Base-by-base conservation (phyloP, 1,140 invertebrate species). In the Globodera rostochiensis region DNA sequence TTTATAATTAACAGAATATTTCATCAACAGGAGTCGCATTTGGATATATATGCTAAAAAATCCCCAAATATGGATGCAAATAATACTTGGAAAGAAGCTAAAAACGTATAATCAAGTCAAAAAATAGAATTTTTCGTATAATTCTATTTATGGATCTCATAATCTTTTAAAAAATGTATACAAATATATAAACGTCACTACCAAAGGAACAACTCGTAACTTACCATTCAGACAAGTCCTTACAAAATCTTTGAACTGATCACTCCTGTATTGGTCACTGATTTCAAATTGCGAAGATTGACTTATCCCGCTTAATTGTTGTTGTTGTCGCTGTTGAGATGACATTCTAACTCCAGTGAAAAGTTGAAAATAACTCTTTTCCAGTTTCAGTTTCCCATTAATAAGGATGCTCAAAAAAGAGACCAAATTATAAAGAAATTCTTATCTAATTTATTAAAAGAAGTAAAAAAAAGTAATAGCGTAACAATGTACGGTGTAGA, bases 221-320 rank as follows among this genome's bases (percentile, higher is more conserved):
- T 19, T 15, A 79, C 77, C 77, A n/a, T 19, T 67, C 15, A 79
- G 77, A 71, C 77, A 79, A 49, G 11, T 4, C 49, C 21, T 36
- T 8, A 74, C 21, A 11, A 21, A 57, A 15, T 69, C 50, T 15
- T 47, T 71, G 67, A 79, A 79, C 13, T 74, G 46, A 3, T 79
- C 77, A 71, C 4, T 79, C 19, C n/a, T 53, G 50, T 79, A 79
- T 11, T 36, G 60, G 13, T 21, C 45, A 25, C 78, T 79, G 49
- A 79, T 67, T n/a, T 50, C 36, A 67, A 79, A 79, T 71, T 71
- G 57, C 57, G 19, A 19, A 6, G 15, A 64, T 13, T 64, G 19
- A 19, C 19, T 64, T 64, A 15, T 64, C 11, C 11, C 57, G 57
- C 57, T 13, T 53, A 9, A 19, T 64, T 64, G 57, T 64, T 53